Percentiles rank a stretch among this genome's conserved stretches.
phyloP scores from a whole-genome alignment of 35 echinoderm and acorn worm genomes.

The Apostichopus parvimensis region DNA sequence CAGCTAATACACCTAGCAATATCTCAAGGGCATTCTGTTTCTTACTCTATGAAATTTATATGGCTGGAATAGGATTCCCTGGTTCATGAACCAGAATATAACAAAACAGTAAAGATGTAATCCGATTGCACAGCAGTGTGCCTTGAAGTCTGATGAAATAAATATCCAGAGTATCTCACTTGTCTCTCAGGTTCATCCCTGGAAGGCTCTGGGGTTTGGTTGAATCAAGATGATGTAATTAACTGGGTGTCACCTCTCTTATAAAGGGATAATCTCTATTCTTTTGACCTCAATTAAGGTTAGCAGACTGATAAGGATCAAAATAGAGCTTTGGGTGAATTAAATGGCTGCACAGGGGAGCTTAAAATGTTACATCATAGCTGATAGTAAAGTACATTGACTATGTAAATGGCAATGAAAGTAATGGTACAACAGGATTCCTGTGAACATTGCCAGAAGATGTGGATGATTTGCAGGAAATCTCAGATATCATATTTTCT shows the following conservation, averaged over 20 bases:
- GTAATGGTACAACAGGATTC: too few species aligned
- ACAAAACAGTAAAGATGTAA: neutral
- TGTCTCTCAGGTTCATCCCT: neutral
- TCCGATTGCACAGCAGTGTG: neutral
- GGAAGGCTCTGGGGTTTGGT: neutral
- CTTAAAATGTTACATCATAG: too few species aligned
- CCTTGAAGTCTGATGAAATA: neutral
- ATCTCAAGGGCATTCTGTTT: neutral
- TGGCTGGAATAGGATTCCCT: neutral
- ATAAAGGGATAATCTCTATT: conserved; percentile 32
- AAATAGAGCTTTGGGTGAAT: neutral
- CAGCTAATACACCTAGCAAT: too few species aligned
- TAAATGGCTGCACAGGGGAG: too few species aligned
- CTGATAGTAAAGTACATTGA: too few species aligned
- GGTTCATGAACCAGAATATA: neutral
- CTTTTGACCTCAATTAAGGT: conserved; percentile 45
- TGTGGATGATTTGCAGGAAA: too few species aligned
- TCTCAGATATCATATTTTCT: too few species aligned
- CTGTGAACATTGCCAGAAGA: too few species aligned
- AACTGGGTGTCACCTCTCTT: neutral
- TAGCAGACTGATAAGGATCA: neutral
- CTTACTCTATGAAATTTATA: neutral
- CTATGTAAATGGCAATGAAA: too few species aligned
- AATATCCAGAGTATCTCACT: conserved; percentile 12
- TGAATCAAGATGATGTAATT: conserved; percentile 13